These are phyloP conservation scores for Scomber scombrus DNA, from an alignment of 2,113 vertebrate species.

Conservation along the genomic window DNA sequence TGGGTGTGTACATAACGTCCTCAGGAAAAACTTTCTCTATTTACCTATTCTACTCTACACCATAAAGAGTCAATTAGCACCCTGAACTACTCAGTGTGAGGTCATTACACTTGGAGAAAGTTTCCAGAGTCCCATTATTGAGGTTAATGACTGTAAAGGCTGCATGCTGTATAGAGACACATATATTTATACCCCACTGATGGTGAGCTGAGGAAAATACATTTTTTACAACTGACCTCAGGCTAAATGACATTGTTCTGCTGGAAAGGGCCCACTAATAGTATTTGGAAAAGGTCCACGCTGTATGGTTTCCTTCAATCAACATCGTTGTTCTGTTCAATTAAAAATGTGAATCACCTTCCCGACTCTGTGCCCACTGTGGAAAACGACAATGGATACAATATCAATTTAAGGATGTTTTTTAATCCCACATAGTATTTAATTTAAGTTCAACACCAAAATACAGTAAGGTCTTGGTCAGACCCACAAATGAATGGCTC, in stretches of 20 bases:
- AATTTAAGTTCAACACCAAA: not conserved
- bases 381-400: conserved; percentile 4
- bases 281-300: conserved; percentile 38
- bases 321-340: conserved; percentile 36
- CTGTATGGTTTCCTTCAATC: conserved; percentile 51
- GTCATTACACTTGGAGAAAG: conserved; percentile 54
- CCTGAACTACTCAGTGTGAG: conserved; percentile 44
- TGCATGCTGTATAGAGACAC: conserved; percentile 33
- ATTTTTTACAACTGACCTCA: conserved; percentile 52
- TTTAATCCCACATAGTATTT: not conserved
- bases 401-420: not conserved
- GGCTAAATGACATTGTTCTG: conserved; percentile 38
- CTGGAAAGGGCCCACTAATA: conserved; percentile 14
- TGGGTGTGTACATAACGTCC: conserved; percentile 13
- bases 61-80: conserved; percentile 54
- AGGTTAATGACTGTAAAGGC: conserved; percentile 60
- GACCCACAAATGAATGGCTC: not conserved
- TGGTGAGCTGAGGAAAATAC: conserved; percentile 24
- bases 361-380: not conserved
- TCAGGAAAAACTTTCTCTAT: conserved; percentile 40
- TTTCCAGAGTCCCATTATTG: conserved; percentile 40
- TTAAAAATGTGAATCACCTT: conserved; percentile 40
- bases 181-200: conserved; percentile 46
- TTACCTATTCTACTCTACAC: conserved; percentile 40
- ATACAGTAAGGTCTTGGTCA: not conserved